Evolutionary conservation across 2,113 vertebrate genomes (phyloP).

Genomic region (Corapipo altera): DNA sequence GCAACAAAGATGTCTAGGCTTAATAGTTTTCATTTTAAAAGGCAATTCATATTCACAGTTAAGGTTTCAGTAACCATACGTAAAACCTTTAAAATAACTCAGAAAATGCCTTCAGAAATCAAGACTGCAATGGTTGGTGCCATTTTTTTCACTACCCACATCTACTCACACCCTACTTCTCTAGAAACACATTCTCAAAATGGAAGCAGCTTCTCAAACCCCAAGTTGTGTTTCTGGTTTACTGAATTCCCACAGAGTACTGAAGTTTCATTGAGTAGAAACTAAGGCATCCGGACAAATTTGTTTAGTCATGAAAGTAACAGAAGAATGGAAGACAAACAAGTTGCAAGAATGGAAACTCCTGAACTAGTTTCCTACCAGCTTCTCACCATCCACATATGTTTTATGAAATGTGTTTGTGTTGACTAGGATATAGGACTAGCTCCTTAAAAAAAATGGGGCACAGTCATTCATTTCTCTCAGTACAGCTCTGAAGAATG

Average conservation of each 20-base stretch:
- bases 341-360: conserved; percentile 48
- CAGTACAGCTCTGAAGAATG: background rate
- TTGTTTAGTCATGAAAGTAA: conserved; percentile 62
- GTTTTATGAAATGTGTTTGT: conserved; percentile 39
- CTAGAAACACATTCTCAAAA: conserved; percentile 63
- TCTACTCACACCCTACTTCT: conserved; percentile 60
- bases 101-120: conserved; percentile 59
- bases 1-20: background rate
- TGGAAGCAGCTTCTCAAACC: conserved; percentile 54
- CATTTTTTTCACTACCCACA: conserved; percentile 64
- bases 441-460: conserved; percentile 7
- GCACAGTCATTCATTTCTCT: background rate
- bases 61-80: background rate
- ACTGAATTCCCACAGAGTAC: conserved; percentile 36
- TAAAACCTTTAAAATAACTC: conserved; percentile 55
- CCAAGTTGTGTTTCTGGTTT: conserved; percentile 18
- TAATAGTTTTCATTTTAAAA: conserved; percentile 11
- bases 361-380: conserved; percentile 46
- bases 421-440: conserved; percentile 19
- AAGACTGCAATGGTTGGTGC: conserved; percentile 41
- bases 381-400: conserved; percentile 13
- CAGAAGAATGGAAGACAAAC: conserved; percentile 54
- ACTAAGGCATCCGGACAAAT: conserved; percentile 3
- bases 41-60: background rate
- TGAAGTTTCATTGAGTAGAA: conserved; percentile 56